A percentile compares a stretch with the other conserved stretches of the same genome.
Evolutionary conservation across 2,797 vertebrate genomes (phyloP).

Genomic region (Gorsachius magnificus): DNA sequence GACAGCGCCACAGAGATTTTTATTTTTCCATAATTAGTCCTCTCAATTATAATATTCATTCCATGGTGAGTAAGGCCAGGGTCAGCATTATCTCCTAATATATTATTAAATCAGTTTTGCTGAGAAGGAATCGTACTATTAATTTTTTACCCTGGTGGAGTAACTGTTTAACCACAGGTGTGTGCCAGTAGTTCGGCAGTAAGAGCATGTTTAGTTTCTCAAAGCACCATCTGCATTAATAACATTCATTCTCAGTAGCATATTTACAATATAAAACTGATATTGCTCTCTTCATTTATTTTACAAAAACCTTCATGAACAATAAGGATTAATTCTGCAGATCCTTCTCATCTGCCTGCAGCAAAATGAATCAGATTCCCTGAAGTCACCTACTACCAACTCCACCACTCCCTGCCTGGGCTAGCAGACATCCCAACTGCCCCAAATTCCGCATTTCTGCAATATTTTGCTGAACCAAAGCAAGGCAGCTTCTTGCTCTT

Average conservation of each 20-base stretch:
- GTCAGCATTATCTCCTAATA: constrained; percentile 3
- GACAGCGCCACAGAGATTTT: background rate
- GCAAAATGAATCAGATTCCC: background rate
- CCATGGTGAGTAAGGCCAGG: background rate
- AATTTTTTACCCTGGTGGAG: background rate
- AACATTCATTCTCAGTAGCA: background rate
- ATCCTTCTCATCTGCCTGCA: background rate
- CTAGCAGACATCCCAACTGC: background rate
- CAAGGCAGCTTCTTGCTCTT: background rate
- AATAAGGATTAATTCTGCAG: background rate
- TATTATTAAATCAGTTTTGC: background rate
- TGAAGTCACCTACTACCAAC: background rate
- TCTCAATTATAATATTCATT: background rate
- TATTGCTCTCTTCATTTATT: constrained; percentile 41
- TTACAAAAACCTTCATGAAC: constrained; percentile 15
- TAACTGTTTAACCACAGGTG: background rate
- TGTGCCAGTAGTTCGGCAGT: background rate
- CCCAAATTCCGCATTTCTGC: background rate
- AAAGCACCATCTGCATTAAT: background rate
- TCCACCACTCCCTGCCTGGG: background rate
- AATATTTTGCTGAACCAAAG: background rate
- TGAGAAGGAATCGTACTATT: background rate
- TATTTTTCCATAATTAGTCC: constrained; percentile 7
- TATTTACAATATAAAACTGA: constrained; percentile 29
- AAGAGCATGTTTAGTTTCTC: background rate